These are phyloP conservation scores for Ophion obscuratus DNA, from an alignment of 2,888 invertebrate species.

Conservation along the genomic window DNA sequence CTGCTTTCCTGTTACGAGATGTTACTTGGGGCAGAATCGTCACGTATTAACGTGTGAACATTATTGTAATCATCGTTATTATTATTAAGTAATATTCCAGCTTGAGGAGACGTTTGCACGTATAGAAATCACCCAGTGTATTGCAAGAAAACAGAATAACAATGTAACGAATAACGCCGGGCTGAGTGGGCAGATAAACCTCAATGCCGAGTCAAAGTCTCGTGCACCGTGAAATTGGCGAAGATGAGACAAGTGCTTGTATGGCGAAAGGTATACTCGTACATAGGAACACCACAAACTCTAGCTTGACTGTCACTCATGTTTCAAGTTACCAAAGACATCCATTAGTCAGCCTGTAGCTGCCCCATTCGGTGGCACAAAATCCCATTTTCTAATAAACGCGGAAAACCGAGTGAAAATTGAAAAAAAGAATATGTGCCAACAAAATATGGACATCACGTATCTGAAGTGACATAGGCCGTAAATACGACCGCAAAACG, in stretches of 20 bases:
- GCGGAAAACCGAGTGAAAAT: not conserved
- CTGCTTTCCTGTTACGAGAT: not conserved
- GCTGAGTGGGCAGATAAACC: conserved; percentile 70
- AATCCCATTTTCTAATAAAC: not conserved
- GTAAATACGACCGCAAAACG: too few relatives aligned
- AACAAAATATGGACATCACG: not conserved
- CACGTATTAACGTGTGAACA: not conserved
- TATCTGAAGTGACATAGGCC: not conserved
- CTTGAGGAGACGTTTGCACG: not conserved
- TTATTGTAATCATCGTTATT: not conserved
- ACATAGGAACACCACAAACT: conserved; percentile 55
- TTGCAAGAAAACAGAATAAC: conserved; percentile 5
- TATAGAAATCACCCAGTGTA: too few relatives aligned
- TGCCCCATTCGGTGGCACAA: conserved; percentile 48
- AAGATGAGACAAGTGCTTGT: conserved; percentile 56
- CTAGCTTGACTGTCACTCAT: conserved; percentile 57
- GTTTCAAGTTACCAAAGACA: conserved; percentile 21
- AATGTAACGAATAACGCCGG: conserved; percentile 65
- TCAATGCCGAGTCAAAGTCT: too few relatives aligned
- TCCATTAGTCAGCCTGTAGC: conserved; percentile 76
- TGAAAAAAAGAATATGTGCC: not conserved
- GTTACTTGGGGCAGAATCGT: not conserved
- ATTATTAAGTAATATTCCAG: not conserved
- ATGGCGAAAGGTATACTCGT: not conserved
- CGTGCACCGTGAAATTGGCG: conserved; percentile 29